Base-by-base conservation (phyloP, 2,888 invertebrate genomes). In the Nymphalis urticae region DNA sequence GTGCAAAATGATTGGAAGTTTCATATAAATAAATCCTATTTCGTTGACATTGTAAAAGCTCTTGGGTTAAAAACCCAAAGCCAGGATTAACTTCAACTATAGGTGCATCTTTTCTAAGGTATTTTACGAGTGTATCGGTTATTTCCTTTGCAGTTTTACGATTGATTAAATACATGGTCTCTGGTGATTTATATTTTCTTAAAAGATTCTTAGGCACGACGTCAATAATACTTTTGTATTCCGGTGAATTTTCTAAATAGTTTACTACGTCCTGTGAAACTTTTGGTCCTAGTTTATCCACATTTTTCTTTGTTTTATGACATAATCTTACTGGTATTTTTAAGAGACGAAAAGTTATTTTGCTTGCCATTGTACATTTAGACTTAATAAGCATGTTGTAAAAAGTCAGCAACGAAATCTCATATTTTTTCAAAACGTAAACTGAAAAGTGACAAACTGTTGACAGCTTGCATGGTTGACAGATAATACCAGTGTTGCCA, bases 41-140 rank as follows among this genome's bases (percentile, higher is more conserved):
- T 36, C 94, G 84, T 21, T 90, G 91, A 73, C 82, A 83, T 9
- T 93, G 79, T 6, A 96, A 82, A 48, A 96, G 80, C 75, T 95
- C 90, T 73, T 90, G 82, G 2, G 95, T 95, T 62, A 96, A 82
- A 24, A 94, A 83, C 0, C 96, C 96, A 54, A 94, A 85, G 0
- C 96, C 96, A 0, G 96, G 95, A 86, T 95, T 95, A 0, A 95
- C 89, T 88, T 96, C 96, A n/a, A 95, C 85, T 19, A 95, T 79
- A 3, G 93, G 86, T 17, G 82, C 77, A n/a, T 82, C 76, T 16
- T 79, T 71, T 32, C 75, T 75, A 27, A 93, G 75, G 71, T 87
- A 79, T 16, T 77, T 75, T 71, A 80, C 81, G n/a, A 94, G 81
- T 42, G 87, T 77, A 32, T 81, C 75, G 2, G 80, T 79, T 67